Base-by-base conservation (phyloP, 2,797 vertebrate species). In the Poecilia wingei region DNA sequence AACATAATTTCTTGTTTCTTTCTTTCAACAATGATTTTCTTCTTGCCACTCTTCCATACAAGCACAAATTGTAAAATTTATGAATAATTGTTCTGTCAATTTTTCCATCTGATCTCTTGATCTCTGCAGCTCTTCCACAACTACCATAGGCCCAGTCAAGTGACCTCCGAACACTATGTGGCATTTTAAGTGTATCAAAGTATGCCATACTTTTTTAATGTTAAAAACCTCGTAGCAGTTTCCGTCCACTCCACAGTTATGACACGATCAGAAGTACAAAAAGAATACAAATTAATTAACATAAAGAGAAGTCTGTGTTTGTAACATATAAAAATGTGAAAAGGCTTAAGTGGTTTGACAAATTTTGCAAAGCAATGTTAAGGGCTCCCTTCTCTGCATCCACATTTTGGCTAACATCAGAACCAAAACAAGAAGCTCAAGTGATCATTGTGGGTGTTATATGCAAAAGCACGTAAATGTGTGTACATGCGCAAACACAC, bases 361-460 rank as follows among this genome's bases (percentile, higher is more conserved):
- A 25, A 68, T 41, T 68, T 41, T 41, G 3, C 36, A 68, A 68
- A 25, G 64, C 36, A 68, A 12, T 7, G 9, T 39, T 39, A 66
- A 31, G 0, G 61, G 33, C 33, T 66, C 8, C 7, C 31, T 36
- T 33, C 59, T 64, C 31, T 22, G 3, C 33, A 39, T 66, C 61
- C 33, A 66, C 33, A 6, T 82, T 76, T 82, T 78, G 70, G 61
- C 57, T 46, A 69, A 49, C 47, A 77, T 25, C 45, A 74, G 41
- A 81, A 53, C 78, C 83, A 74, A 72, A 78, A 72, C 68, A 76
- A 76, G 59, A 41, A 77, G 71, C 31, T 41, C 72, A 33, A 77
- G 28, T 47, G 66, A 20, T 81, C 55, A 79, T 18, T 77, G 36
- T 74, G 55, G 36, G 39, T 75, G 20, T 16, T 68, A 39, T 28